Percentiles rank a stretch among this genome's conserved stretches.
These are phyloP conservation scores for Paedocypris micromegethes DNA, from an alignment of 2,797 vertebrate species.

Conservation along the genomic window DNA sequence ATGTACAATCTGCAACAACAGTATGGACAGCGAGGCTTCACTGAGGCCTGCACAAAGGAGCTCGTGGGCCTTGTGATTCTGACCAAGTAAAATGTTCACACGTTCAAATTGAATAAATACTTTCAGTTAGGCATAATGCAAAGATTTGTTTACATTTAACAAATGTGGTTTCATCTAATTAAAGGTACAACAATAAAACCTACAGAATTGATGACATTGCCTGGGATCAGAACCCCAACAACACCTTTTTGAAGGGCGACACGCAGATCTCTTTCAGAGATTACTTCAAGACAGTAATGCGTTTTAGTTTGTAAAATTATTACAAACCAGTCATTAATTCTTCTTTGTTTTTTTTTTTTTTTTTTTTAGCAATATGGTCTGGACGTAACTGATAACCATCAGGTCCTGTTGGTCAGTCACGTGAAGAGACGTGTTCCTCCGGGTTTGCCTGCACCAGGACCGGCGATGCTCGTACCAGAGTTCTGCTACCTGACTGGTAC, in stretches of 20 bases:
- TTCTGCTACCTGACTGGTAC: slow-evolving; percentile 89
- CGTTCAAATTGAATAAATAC: background rate
- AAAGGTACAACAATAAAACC: slow-evolving; percentile 94
- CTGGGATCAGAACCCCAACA: slow-evolving; percentile 83
- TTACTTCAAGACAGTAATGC: slow-evolving; percentile 80
- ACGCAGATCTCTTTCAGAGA: slow-evolving; percentile 76
- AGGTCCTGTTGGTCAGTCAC: slow-evolving; percentile 82
- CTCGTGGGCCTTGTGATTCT: slow-evolving; percentile 85
- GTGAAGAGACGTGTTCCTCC: slow-evolving; percentile 64
- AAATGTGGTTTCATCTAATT: background rate
- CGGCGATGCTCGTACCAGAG: slow-evolving; percentile 84
- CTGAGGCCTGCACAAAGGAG: slow-evolving; percentile 81
- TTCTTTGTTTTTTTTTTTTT: background rate
- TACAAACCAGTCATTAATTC: too few relatives aligned
- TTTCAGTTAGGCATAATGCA: too few relatives aligned
- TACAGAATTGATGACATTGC: slow-evolving; percentile 90
- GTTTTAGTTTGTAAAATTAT: too few relatives aligned
- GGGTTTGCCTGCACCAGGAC: slow-evolving; percentile 63
- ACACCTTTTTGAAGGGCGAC: slow-evolving; percentile 80
- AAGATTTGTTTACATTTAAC: background rate
- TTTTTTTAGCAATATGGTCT: slow-evolving; percentile 79
- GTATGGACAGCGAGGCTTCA: slow-evolving; percentile 69
- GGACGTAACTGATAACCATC: slow-evolving; percentile 78
- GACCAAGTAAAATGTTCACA: slow-evolving; percentile 77
- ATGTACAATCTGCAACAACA: slow-evolving; percentile 75